These are phyloP conservation scores for Lathronympha strigana DNA, from an alignment of 2,888 invertebrate genomes.

Conservation along the genomic window DNA sequence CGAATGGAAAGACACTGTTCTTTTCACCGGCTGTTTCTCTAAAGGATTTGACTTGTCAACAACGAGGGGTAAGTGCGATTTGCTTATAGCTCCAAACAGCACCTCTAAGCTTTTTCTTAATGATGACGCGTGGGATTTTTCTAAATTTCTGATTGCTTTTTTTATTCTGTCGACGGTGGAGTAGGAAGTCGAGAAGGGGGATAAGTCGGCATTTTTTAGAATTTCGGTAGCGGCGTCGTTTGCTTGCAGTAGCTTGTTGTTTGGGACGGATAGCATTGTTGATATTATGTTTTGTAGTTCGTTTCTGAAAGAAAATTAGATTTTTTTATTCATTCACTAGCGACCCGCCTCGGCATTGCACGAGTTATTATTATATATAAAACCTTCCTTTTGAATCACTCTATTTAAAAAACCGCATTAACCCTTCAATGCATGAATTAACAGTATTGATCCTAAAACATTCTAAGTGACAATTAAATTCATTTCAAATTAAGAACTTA, in stretches of 20 bases:
- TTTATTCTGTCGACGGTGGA: conserved; percentile 41
- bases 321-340: too few relatives aligned
- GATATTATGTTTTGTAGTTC: conserved; percentile 51
- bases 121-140: conserved; percentile 30
- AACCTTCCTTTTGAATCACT: too few relatives aligned
- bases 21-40: conserved; percentile 2
- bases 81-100: conserved; percentile 41
- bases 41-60: conserved; percentile 19
- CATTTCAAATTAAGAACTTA: too few relatives aligned
- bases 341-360: background rate
- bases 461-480: too few relatives aligned
- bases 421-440: too few relatives aligned
- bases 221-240: conserved; percentile 56
- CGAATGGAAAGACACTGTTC: conserved; percentile 15
- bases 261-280: conserved; percentile 47
- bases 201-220: conserved; percentile 48
- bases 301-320: conserved; percentile 25
- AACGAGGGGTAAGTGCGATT: conserved; percentile 17
- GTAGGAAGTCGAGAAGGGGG: conserved; percentile 42
- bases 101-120: conserved; percentile 48
- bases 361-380: too few relatives aligned
- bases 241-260: conserved; percentile 50
- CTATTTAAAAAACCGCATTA: too few relatives aligned
- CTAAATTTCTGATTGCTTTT: conserved; percentile 42
- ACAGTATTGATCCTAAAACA: too few relatives aligned